A percentile compares a stretch with the other conserved stretches of the same genome.
phyloP scores from a whole-genome alignment of 2,113 vertebrate species.

The Elachura formosa region DNA sequence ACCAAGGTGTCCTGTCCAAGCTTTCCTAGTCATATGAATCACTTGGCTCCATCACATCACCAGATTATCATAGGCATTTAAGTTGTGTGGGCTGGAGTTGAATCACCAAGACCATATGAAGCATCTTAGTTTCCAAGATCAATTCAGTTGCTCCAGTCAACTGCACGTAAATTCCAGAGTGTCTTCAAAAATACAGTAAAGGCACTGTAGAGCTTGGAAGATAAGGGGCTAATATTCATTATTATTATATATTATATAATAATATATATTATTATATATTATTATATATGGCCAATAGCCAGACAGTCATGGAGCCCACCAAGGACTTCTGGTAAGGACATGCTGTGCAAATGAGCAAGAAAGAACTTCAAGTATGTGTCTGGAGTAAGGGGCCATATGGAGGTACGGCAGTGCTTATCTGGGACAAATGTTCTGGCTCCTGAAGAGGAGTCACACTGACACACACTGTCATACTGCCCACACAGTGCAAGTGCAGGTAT shows the following conservation, averaged over 20 bases:
- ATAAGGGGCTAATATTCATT: background rate
- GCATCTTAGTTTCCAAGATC: background rate
- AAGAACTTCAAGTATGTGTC: background rate
- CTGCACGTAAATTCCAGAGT: background rate
- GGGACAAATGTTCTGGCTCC: background rate
- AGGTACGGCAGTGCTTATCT: background rate
- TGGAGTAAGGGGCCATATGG: background rate
- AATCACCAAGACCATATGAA: background rate
- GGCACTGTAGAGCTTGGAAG: background rate
- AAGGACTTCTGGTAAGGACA: background rate
- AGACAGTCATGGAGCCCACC: background rate
- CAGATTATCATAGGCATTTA: background rate
- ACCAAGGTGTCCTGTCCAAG: background rate
- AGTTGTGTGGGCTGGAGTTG: constrained; percentile 1
- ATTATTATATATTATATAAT: too few relatives aligned
- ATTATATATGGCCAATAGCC: too few relatives aligned
- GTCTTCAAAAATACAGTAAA: background rate
- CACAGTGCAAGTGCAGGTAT: background rate
- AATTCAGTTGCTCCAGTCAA: background rate
- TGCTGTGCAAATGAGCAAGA: background rate
- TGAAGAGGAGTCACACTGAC: too few relatives aligned
- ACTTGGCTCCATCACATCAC: background rate
- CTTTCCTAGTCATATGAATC: background rate
- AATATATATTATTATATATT: too few relatives aligned
- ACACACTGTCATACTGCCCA: too few relatives aligned